Evolutionary conservation across 2,888 invertebrate genomes (phyloP).

Genomic region (Yponomeuta cagnagella): DNA sequence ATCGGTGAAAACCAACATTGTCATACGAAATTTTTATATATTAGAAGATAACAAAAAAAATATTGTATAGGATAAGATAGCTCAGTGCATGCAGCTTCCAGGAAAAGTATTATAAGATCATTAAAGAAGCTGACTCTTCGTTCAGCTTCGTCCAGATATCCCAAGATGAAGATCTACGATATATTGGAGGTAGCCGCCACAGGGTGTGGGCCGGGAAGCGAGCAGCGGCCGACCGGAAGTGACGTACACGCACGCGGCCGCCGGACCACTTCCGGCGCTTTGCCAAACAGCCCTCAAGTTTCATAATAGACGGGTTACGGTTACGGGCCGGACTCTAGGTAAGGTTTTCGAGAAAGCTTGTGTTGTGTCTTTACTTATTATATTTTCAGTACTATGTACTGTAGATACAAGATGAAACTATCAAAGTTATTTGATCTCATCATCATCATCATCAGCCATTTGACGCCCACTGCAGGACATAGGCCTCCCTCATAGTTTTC

Average conservation of each 20-base stretch:
- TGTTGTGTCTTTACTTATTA: no score
- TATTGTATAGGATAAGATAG: no score
- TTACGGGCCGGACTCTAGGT: slow-evolving; percentile 15
- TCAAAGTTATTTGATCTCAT: no score
- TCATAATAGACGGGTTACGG: slow-evolving; percentile 20
- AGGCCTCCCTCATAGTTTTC: no score
- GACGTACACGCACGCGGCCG: slow-evolving; percentile 15
- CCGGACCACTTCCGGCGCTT: slow-evolving; percentile 51
- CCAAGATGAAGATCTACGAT: neutral
- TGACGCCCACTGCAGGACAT: no score
- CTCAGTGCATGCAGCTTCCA: no score
- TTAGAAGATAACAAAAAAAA: no score
- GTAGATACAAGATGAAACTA: no score
- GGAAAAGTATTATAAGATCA: neutral
- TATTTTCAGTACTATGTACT: no score
- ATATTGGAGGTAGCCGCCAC: neutral
- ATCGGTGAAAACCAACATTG: neutral
- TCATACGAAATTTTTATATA: no score
- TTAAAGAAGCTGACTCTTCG: neutral
- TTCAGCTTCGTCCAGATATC: neutral
- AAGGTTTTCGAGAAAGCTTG: no score
- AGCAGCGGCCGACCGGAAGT: slow-evolving; percentile 34
- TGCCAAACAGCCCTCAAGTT: slow-evolving; percentile 46
- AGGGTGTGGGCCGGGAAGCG: neutral
- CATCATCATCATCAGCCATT: no score